Percentiles rank a stretch among this genome's conserved stretches.
Conservation (phyloP, 2,888 invertebrate genomes). For the Heliconius charithonia region DNA sequence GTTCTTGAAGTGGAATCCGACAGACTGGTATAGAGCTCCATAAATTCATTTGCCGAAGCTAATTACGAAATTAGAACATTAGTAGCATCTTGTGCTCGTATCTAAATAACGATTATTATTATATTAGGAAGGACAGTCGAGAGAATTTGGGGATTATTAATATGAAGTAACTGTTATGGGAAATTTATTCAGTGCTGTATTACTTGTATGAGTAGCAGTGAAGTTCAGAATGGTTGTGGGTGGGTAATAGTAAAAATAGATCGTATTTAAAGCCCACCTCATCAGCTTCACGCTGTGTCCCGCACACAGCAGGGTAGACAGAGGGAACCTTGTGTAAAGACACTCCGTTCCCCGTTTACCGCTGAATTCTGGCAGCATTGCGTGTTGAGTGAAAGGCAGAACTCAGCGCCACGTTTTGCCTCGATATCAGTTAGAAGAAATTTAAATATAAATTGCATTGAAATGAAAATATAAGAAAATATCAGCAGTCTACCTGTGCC, state of each 20-base stretch:
- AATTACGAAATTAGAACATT: constrained; percentile 37
- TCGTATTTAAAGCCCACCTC: too few relatives aligned
- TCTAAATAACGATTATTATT: constrained; percentile 34
- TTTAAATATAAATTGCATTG: too few relatives aligned
- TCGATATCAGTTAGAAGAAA: too few relatives aligned
- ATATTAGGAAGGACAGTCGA: constrained; percentile 24
- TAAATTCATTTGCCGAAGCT: constrained; percentile 29
- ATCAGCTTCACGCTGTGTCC: too few relatives aligned
- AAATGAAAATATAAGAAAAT: too few relatives aligned
- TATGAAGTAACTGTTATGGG: neutral
- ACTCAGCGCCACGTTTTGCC: too few relatives aligned
- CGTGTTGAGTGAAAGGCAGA: too few relatives aligned
- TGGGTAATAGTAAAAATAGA: neutral
- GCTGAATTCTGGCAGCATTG: too few relatives aligned
- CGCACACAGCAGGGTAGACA: too few relatives aligned
- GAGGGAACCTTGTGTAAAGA: too few relatives aligned
- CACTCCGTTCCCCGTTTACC: too few relatives aligned
- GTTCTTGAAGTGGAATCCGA: neutral
- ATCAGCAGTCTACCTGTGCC: too few relatives aligned
- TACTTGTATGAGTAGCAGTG: neutral
- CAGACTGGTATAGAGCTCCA: constrained; percentile 18
- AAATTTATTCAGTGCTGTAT: neutral
- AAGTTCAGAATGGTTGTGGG: neutral
- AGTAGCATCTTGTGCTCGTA: constrained; percentile 38
- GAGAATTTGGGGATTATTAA: constrained; percentile 11